Percentiles rank a stretch among this genome's conserved stretches.
These are phyloP conservation scores for Chrysopa pallens DNA, from an alignment of 1,140 invertebrate genomes.

Conservation along the genomic window DNA sequence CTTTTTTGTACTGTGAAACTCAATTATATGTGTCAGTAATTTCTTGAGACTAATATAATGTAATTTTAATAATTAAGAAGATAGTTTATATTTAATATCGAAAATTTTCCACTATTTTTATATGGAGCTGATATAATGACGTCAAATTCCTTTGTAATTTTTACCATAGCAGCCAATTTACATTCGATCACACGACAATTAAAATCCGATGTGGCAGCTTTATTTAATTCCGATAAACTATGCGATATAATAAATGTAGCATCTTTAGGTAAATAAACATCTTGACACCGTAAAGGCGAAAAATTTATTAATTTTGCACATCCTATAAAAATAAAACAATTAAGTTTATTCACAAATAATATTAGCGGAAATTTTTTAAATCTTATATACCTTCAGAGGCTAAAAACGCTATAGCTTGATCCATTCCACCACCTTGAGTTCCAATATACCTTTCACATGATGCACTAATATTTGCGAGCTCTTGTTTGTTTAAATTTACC, in stretches of 20 bases:
- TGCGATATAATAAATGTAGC: slow-evolving; percentile 88
- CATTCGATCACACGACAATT: slow-evolving; percentile 93
- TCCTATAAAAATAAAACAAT: slow-evolving; percentile 24
- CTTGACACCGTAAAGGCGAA: slow-evolving; percentile 61
- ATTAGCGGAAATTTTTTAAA: background rate
- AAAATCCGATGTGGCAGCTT: slow-evolving; percentile 78
- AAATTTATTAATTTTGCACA: slow-evolving; percentile 88
- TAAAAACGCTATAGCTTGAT: slow-evolving; percentile 94
- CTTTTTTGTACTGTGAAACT: too few relatives aligned
- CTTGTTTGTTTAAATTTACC: slow-evolving; percentile 41
- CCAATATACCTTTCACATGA: slow-evolving; percentile 83
- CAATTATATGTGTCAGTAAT: background rate
- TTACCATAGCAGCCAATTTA: slow-evolving; percentile 67
- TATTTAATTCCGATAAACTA: slow-evolving; percentile 78
- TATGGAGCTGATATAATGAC: background rate
- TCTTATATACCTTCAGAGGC: slow-evolving; percentile 50
- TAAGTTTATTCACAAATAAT: background rate
- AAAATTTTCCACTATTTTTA: background rate
- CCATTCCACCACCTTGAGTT: slow-evolving; percentile 96
- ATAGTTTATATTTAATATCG: background rate
- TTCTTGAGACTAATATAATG: background rate
- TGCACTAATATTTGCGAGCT: slow-evolving; percentile 75
- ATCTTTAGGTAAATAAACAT: slow-evolving; percentile 61
- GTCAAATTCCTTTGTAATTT: background rate
- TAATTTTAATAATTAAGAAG: background rate